Evolutionary conservation across 2,113 vertebrate genomes (phyloP).

Genomic region (Notechis scutatus): DNA sequence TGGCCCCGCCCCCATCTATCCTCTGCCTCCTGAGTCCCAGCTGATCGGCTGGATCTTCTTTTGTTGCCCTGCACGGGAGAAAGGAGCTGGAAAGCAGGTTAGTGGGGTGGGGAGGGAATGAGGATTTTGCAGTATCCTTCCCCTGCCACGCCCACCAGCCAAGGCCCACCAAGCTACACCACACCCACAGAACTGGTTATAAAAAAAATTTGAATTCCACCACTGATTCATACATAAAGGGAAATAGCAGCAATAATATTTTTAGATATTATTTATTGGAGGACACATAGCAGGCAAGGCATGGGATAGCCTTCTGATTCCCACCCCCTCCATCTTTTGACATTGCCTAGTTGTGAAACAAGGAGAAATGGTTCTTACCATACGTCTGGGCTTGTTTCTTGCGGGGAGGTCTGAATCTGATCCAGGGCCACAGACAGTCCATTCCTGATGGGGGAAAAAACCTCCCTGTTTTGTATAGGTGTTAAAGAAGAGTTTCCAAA

Average conservation of each 20-base stretch:
- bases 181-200: too few species aligned
- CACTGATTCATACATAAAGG: neutral
- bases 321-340: neutral
- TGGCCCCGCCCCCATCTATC: too few species aligned
- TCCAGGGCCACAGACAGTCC: neutral
- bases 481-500: neutral
- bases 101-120: too few species aligned
- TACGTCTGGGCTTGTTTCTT: neutral
- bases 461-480: neutral
- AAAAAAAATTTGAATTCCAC: too few species aligned
- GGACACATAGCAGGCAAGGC: neutral
- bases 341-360: neutral
- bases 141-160: too few species aligned
- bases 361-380: neutral
- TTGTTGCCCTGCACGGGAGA: too few species aligned
- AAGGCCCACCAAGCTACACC: too few species aligned
- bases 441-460: neutral
- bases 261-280: neutral
- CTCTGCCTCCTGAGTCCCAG: too few species aligned
- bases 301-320: neutral
- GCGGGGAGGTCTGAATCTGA: neutral
- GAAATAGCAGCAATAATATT: neutral
- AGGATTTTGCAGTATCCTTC: too few species aligned
- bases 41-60: too few species aligned
- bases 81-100: too few species aligned